phyloP scores from a whole-genome alignment of 2,113 vertebrate genomes.

The Cariama cristata region DNA sequence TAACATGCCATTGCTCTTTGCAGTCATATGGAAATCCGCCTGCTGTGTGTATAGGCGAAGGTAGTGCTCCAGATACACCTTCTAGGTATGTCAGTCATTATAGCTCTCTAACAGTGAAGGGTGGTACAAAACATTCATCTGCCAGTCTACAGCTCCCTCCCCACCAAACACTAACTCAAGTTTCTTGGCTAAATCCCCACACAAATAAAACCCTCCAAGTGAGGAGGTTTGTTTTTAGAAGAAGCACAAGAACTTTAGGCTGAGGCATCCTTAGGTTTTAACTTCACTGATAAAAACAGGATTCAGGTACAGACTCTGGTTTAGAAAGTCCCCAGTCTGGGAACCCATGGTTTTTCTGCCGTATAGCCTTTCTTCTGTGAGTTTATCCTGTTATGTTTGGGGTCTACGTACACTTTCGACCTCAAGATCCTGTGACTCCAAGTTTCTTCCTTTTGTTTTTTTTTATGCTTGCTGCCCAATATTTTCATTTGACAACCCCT shows the following conservation, averaged over 20 bases:
- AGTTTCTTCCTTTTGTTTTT: background rate
- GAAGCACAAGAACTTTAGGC: background rate
- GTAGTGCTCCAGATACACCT: background rate
- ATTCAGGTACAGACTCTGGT: background rate
- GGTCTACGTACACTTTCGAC: background rate
- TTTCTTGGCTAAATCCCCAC: background rate
- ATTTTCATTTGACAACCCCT: background rate
- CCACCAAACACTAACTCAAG: background rate
- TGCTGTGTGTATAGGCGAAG: conserved; percentile 51
- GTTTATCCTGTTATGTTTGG: background rate
- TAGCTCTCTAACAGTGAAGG: fast-evolving
- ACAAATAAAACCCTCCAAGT: background rate
- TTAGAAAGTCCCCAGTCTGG: background rate
- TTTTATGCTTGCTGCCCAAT: background rate
- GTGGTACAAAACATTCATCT: background rate
- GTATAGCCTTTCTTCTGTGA: background rate
- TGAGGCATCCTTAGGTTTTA: background rate
- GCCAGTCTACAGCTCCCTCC: background rate
- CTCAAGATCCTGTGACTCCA: background rate
- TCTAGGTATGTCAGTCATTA: background rate
- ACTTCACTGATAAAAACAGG: background rate
- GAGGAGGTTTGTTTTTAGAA: background rate
- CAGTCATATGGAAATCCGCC: conserved; percentile 20
- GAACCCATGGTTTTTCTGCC: background rate
- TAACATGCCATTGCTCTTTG: background rate